Percentiles rank a stretch among this genome's conserved stretches.
Evolutionary conservation across 2,888 invertebrate species (phyloP).

Genomic region (Agonopterix alstromeriana): DNA sequence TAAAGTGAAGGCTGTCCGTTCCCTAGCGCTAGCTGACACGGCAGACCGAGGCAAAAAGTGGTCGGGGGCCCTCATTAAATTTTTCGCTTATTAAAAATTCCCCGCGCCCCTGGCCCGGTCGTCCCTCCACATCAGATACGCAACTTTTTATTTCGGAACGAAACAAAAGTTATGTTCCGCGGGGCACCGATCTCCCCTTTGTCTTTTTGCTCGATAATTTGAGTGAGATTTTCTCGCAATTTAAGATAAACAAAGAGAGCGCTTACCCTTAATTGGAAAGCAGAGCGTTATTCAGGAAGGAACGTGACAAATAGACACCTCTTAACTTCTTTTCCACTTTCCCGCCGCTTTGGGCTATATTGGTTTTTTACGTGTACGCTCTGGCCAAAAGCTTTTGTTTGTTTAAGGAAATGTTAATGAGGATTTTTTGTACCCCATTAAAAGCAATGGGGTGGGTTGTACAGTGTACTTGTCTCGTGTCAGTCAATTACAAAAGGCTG

Average conservation of each 20-base stretch:
- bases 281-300: conserved; percentile 73
- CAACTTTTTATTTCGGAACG: conserved; percentile 67
- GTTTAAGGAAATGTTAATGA: conserved; percentile 66
- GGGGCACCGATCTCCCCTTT: conserved; percentile 62
- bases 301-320: conserved; percentile 78
- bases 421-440: conserved; percentile 19
- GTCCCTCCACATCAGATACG: conserved; percentile 58
- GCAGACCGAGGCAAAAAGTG: conserved; percentile 54
- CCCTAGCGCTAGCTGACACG: conserved; percentile 45
- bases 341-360: conserved; percentile 63
- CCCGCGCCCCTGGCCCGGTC: conserved; percentile 40
- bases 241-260: conserved; percentile 77
- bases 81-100: conserved; percentile 77
- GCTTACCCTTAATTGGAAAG: conserved; percentile 77
- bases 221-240: conserved; percentile 78
- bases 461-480: neutral
- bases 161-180: conserved; percentile 68
- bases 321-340: conserved; percentile 76
- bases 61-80: conserved; percentile 65
- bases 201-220: conserved; percentile 74
- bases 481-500: neutral
- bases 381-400: conserved; percentile 61
- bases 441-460: no score
- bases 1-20: conserved; percentile 35
- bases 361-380: conserved; percentile 61